These are phyloP conservation scores for Paraescarpia echinospica DNA, from an alignment of 1,140 invertebrate species.

Conservation along the genomic window DNA sequence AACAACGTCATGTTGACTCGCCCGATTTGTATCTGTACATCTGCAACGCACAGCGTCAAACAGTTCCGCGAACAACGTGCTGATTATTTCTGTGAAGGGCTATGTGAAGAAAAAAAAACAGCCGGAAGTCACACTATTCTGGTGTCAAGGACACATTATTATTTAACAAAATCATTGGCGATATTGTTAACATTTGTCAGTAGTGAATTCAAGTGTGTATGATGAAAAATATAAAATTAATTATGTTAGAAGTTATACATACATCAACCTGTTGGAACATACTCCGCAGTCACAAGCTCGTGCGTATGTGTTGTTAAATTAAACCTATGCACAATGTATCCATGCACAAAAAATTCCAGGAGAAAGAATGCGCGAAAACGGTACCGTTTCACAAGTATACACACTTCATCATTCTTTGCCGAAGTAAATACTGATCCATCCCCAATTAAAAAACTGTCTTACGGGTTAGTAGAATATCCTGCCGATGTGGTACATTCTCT, in stretches of 20 bases:
- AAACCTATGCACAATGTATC: not conserved
- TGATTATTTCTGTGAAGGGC: not conserved
- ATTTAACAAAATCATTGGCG: no score
- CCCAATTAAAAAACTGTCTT: not conserved
- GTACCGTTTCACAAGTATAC: not conserved
- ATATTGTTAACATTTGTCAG: no score
- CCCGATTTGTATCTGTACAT: not conserved
- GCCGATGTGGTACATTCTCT: not conserved
- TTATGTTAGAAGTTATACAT: no score
- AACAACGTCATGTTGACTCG: not conserved
- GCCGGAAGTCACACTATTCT: no score
- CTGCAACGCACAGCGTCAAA: not conserved
- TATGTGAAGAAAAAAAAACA: not conserved
- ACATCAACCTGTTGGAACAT: not conserved
- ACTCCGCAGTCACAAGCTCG: not conserved
- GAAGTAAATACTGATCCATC: not conserved
- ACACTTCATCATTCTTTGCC: not conserved
- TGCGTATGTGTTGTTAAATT: not conserved
- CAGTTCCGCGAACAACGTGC: not conserved
- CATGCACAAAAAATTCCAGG: not conserved
- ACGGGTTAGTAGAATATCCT: not conserved
- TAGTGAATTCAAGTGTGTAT: no score
- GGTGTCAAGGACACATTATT: no score
- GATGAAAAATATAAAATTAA: no score
- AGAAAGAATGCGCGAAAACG: not conserved